Evolutionary conservation across 1,140 invertebrate species (phyloP), one percentile per base, ranked within the genome.

Genomic region (Drosophila dunni): DNA sequence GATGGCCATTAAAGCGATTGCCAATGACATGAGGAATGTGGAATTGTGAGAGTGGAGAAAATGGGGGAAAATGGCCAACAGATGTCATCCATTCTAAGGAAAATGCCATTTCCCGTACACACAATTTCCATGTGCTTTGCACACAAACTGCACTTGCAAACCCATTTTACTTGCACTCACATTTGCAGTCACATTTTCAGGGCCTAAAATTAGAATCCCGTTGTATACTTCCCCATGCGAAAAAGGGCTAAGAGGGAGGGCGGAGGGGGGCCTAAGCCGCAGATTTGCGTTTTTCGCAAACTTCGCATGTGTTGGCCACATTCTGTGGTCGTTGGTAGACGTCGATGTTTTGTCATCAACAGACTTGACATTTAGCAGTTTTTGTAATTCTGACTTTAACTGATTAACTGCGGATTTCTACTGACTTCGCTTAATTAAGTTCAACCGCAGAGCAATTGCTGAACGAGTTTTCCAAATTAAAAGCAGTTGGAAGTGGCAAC

Each of bases 241-340:
- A 53, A 34, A 34, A 29, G n/a, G 50, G n/a, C n/a, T n/a, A n/a
- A 6, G 7, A 51, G 33, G 48, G 45, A 5, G 24, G 9, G 29
- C 1, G 11, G 10, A 13, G 48, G 33, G 48, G n/a, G 33, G 17
- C 1, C 17, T 20, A 51, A 34, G 58, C 58, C 58, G 33, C 45
- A 62, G 45, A 62, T 50, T 46, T 62, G 58, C 34, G 58, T 62
- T 62, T 62, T 62, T 62, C 58, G 24, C 1, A 13, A 50, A 50
- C 45, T 62, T 62, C n/a, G 33, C 33, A 33, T 62, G 58, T 29
- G 45, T n/a, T 60, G 20, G 36, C 34, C 15, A 38, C 36, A 17
- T 56, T 56, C 11, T 56, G 53, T 56, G 53, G 36, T 56, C 51
- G 9, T 15, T 54, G 20, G 33, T 20, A 38, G 13, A 42, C 13